Conservation (phyloP, 2,113 vertebrate genomes). For the Mustela lutreola region DNA sequence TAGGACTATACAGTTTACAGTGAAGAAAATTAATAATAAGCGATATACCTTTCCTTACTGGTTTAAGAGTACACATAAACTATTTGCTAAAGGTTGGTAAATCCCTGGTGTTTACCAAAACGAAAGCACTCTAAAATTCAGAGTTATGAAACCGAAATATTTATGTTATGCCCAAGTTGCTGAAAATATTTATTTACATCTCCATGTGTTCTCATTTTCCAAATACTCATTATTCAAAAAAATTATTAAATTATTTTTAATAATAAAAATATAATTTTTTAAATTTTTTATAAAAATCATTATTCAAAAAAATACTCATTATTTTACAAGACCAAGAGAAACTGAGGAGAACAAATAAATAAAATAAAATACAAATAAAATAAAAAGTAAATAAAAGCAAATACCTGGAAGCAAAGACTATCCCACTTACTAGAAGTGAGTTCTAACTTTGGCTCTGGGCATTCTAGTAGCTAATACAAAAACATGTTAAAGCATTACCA, state of each 20-base stretch:
- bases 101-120: background rate
- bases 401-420: background rate
- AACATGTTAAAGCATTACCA: background rate
- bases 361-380: no score
- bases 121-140: slow-evolving; percentile 6
- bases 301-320: no score
- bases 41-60: background rate
- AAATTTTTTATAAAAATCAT: no score
- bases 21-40: background rate
- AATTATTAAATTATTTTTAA: no score
- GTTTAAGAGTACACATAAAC: background rate
- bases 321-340: background rate
- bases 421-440: background rate
- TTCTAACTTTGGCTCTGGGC: background rate
- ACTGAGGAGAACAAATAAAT: background rate
- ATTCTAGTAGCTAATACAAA: background rate
- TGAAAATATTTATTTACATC: slow-evolving; percentile 1
- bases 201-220: background rate
- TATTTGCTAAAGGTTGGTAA: background rate
- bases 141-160: background rate
- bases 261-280: no score
- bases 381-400: background rate
- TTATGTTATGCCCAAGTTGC: background rate
- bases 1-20: background rate
- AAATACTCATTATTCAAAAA: background rate